Evolutionary conservation across 2,888 invertebrate genomes (phyloP).

Genomic region (Drosophila maculinotata): DNA sequence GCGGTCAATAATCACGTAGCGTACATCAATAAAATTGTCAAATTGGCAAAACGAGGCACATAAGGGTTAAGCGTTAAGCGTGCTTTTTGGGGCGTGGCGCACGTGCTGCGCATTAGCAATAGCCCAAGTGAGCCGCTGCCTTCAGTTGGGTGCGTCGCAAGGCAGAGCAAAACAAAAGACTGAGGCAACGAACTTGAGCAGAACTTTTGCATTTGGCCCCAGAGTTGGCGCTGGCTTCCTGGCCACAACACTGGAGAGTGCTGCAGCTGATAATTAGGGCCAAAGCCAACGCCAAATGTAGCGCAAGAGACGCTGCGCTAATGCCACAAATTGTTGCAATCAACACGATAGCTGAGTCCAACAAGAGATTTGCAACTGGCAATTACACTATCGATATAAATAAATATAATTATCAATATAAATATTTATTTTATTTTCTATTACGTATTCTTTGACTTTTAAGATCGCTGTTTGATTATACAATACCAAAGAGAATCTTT

Average conservation of each 20-base stretch:
- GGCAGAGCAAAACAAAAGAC: constrained; percentile 20
- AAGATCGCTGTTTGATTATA: too few species aligned
- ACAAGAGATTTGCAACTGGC: not conserved
- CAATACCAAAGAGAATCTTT: too few species aligned
- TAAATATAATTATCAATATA: not conserved
- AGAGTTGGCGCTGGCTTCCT: constrained; percentile 3
- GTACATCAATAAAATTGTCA: constrained; percentile 74
- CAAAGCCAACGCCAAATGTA: constrained; percentile 21
- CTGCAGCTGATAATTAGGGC: constrained; percentile 34
- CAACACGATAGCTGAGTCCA: not conserved
- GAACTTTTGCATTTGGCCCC: constrained; percentile 9
- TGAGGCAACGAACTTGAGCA: constrained; percentile 50
- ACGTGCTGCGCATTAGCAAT: constrained; percentile 48
- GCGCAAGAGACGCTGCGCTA: constrained; percentile 3
- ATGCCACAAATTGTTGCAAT: constrained; percentile 43
- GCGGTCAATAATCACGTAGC: constrained; percentile 64
- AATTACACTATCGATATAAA: not conserved
- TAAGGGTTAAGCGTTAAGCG: constrained; percentile 43
- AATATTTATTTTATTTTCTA: too few species aligned
- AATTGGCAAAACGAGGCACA: constrained; percentile 63
- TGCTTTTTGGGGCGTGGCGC: constrained; percentile 47
- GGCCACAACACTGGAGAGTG: not conserved
- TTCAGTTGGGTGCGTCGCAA: constrained; percentile 31
- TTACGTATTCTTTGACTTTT: too few species aligned
- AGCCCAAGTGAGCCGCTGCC: constrained; percentile 13